Evolutionary conservation across 2,888 invertebrate genomes (phyloP).

Genomic region (Leptopilina drosophilae): DNA sequence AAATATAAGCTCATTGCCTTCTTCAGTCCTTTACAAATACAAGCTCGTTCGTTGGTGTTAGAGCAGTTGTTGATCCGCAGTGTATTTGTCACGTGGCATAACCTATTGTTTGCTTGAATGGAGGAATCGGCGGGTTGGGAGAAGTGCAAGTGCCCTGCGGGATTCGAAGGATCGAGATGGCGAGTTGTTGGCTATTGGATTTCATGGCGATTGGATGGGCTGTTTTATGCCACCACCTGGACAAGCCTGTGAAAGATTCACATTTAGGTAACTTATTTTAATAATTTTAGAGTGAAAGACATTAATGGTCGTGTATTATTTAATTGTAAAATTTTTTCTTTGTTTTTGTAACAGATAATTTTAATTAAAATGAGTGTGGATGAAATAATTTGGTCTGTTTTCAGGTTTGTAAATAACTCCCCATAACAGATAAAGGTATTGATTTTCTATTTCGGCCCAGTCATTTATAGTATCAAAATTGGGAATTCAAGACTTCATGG

Average conservation of each 20-base stretch:
- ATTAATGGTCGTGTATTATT: too few relatives aligned
- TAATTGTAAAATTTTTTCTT: too few relatives aligned
- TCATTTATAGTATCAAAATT: constrained; percentile 82
- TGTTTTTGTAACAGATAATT: not conserved
- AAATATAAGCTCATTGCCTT: constrained; percentile 85
- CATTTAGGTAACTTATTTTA: constrained; percentile 74
- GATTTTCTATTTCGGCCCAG: constrained; percentile 94
- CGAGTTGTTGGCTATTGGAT: constrained; percentile 91
- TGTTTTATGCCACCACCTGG: constrained; percentile 90
- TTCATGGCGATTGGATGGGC: constrained; percentile 95
- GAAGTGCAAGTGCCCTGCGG: constrained; percentile 88
- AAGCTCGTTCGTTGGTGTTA: constrained; percentile 95
- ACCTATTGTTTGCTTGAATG: constrained; percentile 85
- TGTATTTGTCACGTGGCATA: constrained; percentile 84
- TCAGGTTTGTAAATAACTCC: constrained; percentile 86
- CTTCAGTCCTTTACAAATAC: constrained; percentile 94
- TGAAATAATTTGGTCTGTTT: not conserved
- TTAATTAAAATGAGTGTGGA: not conserved
- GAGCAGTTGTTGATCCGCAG: constrained; percentile 87
- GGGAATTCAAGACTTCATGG: constrained; percentile 91
- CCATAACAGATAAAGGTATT: constrained; percentile 86
- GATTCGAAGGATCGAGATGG: constrained; percentile 92
- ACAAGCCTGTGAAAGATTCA: constrained; percentile 90
- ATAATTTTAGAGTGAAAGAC: too few relatives aligned
- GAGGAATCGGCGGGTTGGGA: constrained; percentile 82